Conservation (phyloP, 2,113 vertebrate species). For the Pterophyllum scalare region DNA sequence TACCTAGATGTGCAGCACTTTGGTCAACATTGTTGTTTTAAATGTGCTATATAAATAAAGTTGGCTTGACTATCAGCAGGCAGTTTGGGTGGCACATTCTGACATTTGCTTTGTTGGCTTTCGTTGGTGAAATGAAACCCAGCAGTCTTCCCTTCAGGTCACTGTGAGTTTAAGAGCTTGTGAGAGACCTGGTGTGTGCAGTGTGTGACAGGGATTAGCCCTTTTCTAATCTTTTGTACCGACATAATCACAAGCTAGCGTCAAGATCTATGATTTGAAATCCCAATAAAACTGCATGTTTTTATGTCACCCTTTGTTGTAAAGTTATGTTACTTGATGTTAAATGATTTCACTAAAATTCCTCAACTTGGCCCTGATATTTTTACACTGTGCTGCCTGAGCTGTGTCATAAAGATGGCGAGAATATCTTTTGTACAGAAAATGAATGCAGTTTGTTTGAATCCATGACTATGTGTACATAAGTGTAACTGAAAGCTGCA, state of each 20-base stretch:
- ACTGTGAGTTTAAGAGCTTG: background rate
- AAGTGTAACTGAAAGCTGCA: background rate
- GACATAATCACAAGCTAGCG: background rate
- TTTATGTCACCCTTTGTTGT: background rate
- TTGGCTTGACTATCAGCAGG: no score
- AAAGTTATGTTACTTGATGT: background rate
- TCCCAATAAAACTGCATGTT: constrained; percentile 1
- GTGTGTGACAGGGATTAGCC: constrained; percentile 1
- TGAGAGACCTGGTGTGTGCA: background rate
- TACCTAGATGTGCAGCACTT: no score
- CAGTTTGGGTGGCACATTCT: background rate
- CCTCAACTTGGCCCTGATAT: background rate
- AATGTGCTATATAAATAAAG: no score
- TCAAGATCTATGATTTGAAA: background rate
- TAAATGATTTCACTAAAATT: background rate
- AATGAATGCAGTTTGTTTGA: background rate
- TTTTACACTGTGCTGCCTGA: background rate
- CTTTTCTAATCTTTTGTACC: background rate
- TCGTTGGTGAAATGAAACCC: background rate
- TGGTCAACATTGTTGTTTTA: no score
- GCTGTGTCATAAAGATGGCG: background rate
- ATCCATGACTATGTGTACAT: background rate
- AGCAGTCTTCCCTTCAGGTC: background rate
- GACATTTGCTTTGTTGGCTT: background rate
- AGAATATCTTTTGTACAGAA: background rate